These are phyloP conservation scores for Thelaira solivaga DNA, from an alignment of 2,888 invertebrate species.

Conservation along the genomic window DNA sequence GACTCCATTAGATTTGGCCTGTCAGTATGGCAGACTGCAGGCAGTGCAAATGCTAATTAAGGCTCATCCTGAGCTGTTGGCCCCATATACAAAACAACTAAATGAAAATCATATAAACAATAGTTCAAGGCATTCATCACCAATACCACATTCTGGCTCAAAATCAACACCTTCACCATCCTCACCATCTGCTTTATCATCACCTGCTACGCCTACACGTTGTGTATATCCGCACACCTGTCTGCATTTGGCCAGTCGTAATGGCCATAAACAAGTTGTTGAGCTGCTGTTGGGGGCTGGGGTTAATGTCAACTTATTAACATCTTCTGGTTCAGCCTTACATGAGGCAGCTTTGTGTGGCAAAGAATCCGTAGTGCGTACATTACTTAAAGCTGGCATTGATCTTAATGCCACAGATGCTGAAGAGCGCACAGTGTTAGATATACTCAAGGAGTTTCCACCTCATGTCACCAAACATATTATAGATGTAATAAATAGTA, in stretches of 20 bases:
- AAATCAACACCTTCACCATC: constrained; percentile 66
- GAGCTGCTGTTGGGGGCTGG: constrained; percentile 89
- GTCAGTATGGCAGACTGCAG: constrained; percentile 90
- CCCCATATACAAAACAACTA: constrained; percentile 80
- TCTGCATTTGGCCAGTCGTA: constrained; percentile 96
- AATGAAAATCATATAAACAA: constrained; percentile 61
- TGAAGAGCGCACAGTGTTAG: constrained; percentile 89
- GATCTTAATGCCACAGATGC: constrained; percentile 88
- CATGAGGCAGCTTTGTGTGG: constrained; percentile 96
- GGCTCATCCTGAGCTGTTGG: constrained; percentile 89
- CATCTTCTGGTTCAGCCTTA: constrained; percentile 91
- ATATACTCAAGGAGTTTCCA: constrained; percentile 91
- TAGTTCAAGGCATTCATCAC: constrained; percentile 59
- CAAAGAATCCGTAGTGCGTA: constrained; percentile 90
- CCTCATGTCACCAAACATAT: constrained; percentile 92
- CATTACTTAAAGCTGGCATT: constrained; percentile 88
- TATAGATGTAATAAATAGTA: constrained; percentile 89
- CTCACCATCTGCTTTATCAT: constrained; percentile 66
- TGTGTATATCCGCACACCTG: constrained; percentile 81
- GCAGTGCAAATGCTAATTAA: constrained; percentile 92
- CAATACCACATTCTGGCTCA: constrained; percentile 73
- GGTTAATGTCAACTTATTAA: constrained; percentile 90
- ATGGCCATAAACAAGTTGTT: constrained; percentile 93
- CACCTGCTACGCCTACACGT: constrained; percentile 70
- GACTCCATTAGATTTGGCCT: constrained; percentile 95